phyloP scores from a whole-genome alignment of 2,797 vertebrate species.

The Anomalospiza imberbis region DNA sequence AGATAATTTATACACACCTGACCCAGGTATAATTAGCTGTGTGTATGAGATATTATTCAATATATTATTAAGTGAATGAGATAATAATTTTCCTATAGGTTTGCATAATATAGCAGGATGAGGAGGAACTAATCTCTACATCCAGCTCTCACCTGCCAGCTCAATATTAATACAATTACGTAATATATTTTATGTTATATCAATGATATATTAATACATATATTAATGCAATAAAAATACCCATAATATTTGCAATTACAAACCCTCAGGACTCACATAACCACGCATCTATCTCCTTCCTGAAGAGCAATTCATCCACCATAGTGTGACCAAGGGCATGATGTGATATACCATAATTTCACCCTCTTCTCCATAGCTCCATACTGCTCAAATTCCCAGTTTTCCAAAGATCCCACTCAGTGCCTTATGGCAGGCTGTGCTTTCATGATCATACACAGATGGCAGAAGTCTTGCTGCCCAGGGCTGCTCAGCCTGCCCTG shows the following conservation, averaged over 20 bases:
- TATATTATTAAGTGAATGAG: slow-evolving; percentile 6
- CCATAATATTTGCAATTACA: neutral
- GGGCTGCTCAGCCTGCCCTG: neutral
- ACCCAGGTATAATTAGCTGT: slow-evolving; percentile 1
- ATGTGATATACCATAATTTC: neutral
- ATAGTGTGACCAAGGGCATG: accelerated
- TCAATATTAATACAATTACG: neutral
- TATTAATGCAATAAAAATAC: neutral
- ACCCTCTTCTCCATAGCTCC: neutral
- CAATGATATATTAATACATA: neutral
- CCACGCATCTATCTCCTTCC: neutral
- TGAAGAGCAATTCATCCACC: neutral
- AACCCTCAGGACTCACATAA: neutral
- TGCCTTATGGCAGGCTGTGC: neutral
- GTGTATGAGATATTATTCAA: neutral
- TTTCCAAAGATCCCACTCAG: neutral
- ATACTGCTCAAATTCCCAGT: neutral
- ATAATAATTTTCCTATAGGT: neutral
- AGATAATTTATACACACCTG: slow-evolving; percentile 15
- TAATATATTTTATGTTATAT: neutral
- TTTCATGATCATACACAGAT: neutral
- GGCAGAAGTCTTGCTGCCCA: neutral
- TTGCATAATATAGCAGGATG: neutral
- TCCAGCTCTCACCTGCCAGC: neutral
- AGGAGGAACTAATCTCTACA: neutral